Percentiles rank a stretch among this genome's conserved stretches.
Evolutionary conservation across 2,888 invertebrate genomes (phyloP).

Genomic region (Lepidochitona cinerea): DNA sequence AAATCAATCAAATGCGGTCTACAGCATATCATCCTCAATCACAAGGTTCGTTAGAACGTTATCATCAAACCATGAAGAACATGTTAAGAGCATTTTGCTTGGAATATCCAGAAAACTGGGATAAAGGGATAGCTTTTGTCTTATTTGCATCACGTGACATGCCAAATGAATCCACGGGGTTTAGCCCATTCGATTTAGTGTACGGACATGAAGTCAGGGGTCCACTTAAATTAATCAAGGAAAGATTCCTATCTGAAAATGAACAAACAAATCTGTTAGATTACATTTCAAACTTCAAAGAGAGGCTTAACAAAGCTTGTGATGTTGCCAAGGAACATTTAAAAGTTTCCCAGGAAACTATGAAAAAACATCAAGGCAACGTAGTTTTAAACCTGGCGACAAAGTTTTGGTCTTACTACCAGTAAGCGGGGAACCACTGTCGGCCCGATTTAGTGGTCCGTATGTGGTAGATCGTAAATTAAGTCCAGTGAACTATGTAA

Average conservation of each 20-base stretch:
- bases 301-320: too few relatives aligned
- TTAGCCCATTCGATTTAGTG: neutral
- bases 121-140: neutral
- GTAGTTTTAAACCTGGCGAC: conserved; percentile 31
- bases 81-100: conserved; percentile 1
- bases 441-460: conserved; percentile 16
- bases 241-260: neutral
- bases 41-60: conserved; percentile 21
- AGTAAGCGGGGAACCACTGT: neutral
- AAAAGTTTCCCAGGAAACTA: neutral
- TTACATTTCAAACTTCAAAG: neutral
- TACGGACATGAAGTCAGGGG: neutral
- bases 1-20: conserved; percentile 11
- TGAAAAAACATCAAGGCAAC: neutral
- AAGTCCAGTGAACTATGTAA: conserved; percentile 12
- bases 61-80: too few relatives aligned
- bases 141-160: neutral
- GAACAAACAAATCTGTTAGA: neutral
- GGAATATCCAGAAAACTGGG: neutral
- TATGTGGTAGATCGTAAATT: neutral
- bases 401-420: conserved; percentile 26
- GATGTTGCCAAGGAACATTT: neutral
- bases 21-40: conserved; percentile 17
- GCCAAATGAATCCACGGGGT: neutral
- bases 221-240: neutral